These are phyloP conservation scores for Argya squamiceps DNA, from an alignment of 2,797 vertebrate species.

Conservation along the genomic window DNA sequence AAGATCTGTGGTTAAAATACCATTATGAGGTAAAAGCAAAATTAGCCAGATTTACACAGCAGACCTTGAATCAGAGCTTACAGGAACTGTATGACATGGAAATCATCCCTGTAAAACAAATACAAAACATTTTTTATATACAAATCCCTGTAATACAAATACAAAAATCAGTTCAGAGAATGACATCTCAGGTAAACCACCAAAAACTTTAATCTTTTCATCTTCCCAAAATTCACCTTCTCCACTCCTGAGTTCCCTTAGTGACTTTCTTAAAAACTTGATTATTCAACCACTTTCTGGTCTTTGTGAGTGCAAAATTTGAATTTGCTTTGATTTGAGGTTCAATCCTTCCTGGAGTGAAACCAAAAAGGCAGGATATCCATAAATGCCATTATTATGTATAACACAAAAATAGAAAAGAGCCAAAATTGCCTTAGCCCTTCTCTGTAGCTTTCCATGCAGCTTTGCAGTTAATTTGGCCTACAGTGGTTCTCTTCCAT, in stretches of 20 bases:
- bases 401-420: background rate
- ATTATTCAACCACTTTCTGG: background rate
- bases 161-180: background rate
- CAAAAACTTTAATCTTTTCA: background rate
- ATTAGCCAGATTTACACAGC: background rate
- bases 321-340: background rate
- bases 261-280: background rate
- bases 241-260: background rate
- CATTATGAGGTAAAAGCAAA: background rate
- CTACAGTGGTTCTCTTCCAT: background rate
- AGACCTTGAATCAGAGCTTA: background rate
- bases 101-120: background rate
- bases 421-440: background rate
- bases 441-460: background rate
- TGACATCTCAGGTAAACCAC: background rate
- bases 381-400: background rate
- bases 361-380: background rate
- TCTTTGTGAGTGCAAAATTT: background rate
- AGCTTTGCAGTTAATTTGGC: background rate
- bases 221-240: background rate
- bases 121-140: background rate
- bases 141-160: background rate
- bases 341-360: background rate
- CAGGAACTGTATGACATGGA: background rate
- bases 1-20: background rate